A percentile compares a stretch with the other conserved stretches of the same genome.
Conservation (phyloP, 2,797 vertebrate species). For the Scarus forsteni region DNA sequence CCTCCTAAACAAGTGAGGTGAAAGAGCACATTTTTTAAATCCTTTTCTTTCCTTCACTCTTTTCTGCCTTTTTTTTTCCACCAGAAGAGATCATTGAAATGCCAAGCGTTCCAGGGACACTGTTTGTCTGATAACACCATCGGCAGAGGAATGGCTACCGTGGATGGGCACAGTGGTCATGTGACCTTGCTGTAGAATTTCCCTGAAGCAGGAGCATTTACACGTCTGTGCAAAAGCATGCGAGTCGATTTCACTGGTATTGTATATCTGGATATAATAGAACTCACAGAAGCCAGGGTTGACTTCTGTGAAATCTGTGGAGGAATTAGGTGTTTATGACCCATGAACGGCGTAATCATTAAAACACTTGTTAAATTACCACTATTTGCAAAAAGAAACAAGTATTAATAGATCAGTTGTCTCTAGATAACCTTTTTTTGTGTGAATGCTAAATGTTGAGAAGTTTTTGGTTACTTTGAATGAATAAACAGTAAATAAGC, state of each 20-base stretch:
- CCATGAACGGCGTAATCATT: background rate
- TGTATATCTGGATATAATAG: conserved; percentile 41
- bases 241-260: conserved; percentile 48
- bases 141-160: conserved; percentile 80
- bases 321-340: conserved; percentile 7
- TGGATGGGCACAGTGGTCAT: conserved; percentile 76
- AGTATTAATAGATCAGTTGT: background rate
- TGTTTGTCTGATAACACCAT: conserved; percentile 78
- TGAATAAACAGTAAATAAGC: no score
- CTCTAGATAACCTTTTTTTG: background rate
- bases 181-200: conserved; percentile 77
- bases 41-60: conserved; percentile 54
- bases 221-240: conserved; percentile 54
- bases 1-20: conserved; percentile 74
- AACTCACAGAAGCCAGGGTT: conserved; percentile 19
- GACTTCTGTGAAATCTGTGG: conserved; percentile 6
- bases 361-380: background rate
- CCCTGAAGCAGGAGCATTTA: conserved; percentile 63
- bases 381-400: background rate
- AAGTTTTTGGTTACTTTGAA: background rate
- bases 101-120: conserved; percentile 79
- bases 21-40: conserved; percentile 68
- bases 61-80: conserved; percentile 53
- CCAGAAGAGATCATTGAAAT: conserved; percentile 78
- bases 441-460: background rate